phyloP scores from a whole-genome alignment of 2,888 invertebrate genomes.

The Tenthredo livida region DNA sequence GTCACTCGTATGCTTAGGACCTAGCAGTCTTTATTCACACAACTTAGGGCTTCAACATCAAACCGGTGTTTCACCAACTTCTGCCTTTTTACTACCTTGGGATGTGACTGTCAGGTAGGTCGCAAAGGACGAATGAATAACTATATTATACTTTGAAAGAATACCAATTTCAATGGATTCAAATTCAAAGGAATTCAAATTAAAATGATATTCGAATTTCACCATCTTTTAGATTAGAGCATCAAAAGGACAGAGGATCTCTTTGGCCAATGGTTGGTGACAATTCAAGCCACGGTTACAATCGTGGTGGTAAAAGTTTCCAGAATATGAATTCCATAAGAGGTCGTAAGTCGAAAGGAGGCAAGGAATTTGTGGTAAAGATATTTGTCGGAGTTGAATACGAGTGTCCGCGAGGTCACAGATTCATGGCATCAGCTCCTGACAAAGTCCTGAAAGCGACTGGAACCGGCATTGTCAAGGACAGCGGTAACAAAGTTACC shows the following conservation, averaged over 20 bases:
- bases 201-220: background rate
- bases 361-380: slow-evolving; percentile 83
- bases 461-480: slow-evolving; percentile 86
- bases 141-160: background rate
- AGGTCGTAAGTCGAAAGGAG: slow-evolving; percentile 77
- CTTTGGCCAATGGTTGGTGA: slow-evolving; percentile 77
- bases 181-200: background rate
- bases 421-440: slow-evolving; percentile 94
- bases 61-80: slow-evolving; percentile 93
- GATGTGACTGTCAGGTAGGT: slow-evolving; percentile 86
- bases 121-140: background rate
- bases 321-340: slow-evolving; percentile 73
- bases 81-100: slow-evolving; percentile 96
- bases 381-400: slow-evolving; percentile 98
- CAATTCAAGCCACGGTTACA: slow-evolving; percentile 69
- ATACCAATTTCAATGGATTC: background rate
- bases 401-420: slow-evolving; percentile 98
- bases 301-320: slow-evolving; percentile 72
- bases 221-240: slow-evolving; percentile 71
- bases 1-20: slow-evolving; percentile 94
- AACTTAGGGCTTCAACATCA: slow-evolving; percentile 92
- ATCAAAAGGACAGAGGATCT: slow-evolving; percentile 76
- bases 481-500: slow-evolving; percentile 92
- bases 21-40: slow-evolving; percentile 94
- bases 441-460: slow-evolving; percentile 90